Base-by-base conservation (phyloP, 2,888 invertebrate genomes). In the Luperina nickerlii region DNA sequence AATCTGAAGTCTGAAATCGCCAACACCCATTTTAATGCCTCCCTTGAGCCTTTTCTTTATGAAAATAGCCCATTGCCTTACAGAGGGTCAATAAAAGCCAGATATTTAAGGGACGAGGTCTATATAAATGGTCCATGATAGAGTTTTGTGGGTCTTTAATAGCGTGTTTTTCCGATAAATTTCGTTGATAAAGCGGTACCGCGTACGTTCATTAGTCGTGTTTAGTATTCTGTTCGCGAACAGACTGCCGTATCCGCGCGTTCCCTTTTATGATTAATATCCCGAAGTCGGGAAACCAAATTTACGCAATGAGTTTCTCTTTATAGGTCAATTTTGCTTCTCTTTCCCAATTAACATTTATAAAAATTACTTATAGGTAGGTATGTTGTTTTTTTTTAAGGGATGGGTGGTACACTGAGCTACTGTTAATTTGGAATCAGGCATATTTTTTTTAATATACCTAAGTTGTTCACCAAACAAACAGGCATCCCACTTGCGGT, bases 161-260 rank as follows among this genome's bases (percentile, higher is more conserved):
- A 72, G 27, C 71, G 20, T 80, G 71, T 83, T 72, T 82, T 72
- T 72, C 78, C 32, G 24, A 42, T 70, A 73, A 51, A 79, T 74
- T 66, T 63, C 57, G 57, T 63, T 67, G 79, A 81, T 82, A 48
- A 48, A 38, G 32, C n/a, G 24, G 66, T 38, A 42, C 74, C 66
- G 20, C 45, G 65, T 62, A 32, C 62, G 74, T 77, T 85, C 85
- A 81, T 85, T 84, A 85, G 71, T 62, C 24, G 32, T 18, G 20
- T 68, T 84, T 77, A 74, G 77, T 84, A 85, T 84, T 85, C 83
- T 18, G 71, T 51, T 57, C 71, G 45, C 60, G 45, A 7, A 27
- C 74, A 38, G 1, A 45, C 15, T 65, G 63, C 69, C 73, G 11
- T 70, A 69, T 79, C 71, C 71, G 51, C 63, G 80, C 63, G 60